A percentile compares a stretch with the other conserved stretches of the same genome.
Conservation (phyloP, 2,113 vertebrate genomes). For the Urocynchramus pylzowi region DNA sequence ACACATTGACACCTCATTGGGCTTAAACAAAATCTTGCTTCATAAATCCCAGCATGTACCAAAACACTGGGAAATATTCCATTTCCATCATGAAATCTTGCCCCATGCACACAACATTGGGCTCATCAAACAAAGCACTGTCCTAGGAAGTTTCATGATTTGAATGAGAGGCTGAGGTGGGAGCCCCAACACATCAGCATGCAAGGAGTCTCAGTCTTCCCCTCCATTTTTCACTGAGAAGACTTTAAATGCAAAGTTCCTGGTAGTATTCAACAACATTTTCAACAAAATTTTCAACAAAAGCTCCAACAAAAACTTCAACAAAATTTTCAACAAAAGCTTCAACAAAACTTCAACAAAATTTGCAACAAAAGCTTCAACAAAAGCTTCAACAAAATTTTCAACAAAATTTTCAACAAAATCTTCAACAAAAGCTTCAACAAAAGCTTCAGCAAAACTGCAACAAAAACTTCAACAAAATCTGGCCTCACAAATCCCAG, state of each 20-base stretch:
- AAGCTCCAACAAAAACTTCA: too few relatives aligned
- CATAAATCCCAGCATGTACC: not conserved
- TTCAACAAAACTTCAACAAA: too few relatives aligned
- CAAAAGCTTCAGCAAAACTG: too few relatives aligned
- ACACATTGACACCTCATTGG: not conserved
- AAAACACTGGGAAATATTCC: not conserved
- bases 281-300: too few relatives aligned
- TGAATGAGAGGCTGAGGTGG: not conserved
- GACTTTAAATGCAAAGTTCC: not conserved
- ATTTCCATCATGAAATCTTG: not conserved
- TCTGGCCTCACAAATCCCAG: too few relatives aligned
- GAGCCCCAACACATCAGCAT: not conserved
- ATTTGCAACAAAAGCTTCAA: too few relatives aligned
- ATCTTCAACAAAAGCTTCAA: too few relatives aligned
- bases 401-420: too few relatives aligned
- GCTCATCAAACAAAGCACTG: not conserved
- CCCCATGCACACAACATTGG: not conserved
- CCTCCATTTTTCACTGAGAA: not conserved
- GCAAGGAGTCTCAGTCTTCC: not conserved
- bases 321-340: too few relatives aligned
- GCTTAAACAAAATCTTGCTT: not conserved
- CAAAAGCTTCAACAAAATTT: too few relatives aligned
- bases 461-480: too few relatives aligned
- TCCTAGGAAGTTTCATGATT: not conserved
- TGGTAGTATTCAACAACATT: too few relatives aligned